Conservation (phyloP, 2,888 invertebrate genomes). For the Stenchaetothrips biformis region DNA sequence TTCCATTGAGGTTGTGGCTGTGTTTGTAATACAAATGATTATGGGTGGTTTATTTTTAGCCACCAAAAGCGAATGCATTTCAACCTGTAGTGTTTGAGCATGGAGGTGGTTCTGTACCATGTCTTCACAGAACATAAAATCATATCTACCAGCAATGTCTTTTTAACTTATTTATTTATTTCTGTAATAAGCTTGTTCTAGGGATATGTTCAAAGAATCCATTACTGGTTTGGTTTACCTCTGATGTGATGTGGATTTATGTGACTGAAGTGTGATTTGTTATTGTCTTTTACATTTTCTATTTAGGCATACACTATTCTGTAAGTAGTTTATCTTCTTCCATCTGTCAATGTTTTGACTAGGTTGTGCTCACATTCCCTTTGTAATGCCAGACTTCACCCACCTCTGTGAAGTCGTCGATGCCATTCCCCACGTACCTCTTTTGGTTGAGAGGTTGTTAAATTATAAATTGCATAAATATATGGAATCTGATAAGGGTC, state of each 20-base stretch:
- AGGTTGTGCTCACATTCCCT: conserved; percentile 17
- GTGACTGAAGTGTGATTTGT: conserved; percentile 21
- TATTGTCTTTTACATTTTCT: conserved; percentile 23
- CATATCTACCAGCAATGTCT: background rate
- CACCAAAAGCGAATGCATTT: too few species aligned
- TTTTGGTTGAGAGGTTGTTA: background rate
- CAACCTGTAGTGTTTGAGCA: too few species aligned
- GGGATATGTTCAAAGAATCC: background rate
- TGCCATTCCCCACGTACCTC: background rate
- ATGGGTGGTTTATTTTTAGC: too few species aligned
- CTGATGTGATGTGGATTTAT: background rate
- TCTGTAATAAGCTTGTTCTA: background rate
- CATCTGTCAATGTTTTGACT: conserved; percentile 8
- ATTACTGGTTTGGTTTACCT: background rate
- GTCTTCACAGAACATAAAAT: background rate
- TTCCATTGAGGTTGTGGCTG: too few species aligned
- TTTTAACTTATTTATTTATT: conserved; percentile 13
- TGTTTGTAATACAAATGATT: too few species aligned
- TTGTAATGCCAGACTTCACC: background rate
- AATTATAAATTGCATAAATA: background rate
- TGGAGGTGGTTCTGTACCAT: too few species aligned
- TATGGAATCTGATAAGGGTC: background rate
- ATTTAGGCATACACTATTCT: background rate
- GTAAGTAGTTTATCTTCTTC: conserved; percentile 13
- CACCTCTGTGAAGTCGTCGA: background rate